Evolutionary conservation across 1,140 invertebrate species (phyloP).

Genomic region (Pentalonia nigronervosa): DNA sequence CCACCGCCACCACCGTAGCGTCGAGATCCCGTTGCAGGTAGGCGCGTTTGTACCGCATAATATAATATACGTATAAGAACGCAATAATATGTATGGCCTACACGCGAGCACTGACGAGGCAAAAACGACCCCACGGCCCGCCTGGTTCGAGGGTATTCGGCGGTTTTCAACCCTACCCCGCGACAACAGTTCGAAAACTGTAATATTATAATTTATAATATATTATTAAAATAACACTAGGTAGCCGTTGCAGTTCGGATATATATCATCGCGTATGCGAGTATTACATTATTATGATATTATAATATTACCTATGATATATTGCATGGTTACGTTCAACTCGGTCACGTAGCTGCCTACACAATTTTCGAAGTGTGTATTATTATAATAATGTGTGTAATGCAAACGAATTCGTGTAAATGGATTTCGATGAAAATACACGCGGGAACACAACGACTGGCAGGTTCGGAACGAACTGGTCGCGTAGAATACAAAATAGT

Average conservation of each 20-base stretch:
- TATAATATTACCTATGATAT: not conserved
- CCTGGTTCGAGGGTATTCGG: not conserved
- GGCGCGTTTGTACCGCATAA: not conserved
- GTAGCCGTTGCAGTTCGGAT: not conserved
- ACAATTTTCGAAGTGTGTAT: too few species aligned
- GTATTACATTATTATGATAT: not conserved
- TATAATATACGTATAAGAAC: not conserved
- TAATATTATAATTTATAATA: conserved; percentile 11
- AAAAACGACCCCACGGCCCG: not conserved
- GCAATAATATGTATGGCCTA: not conserved
- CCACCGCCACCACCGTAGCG: too few species aligned
- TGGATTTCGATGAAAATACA: not conserved
- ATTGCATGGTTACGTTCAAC: not conserved
- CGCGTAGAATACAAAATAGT: conserved; percentile 25
- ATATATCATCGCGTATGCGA: not conserved
- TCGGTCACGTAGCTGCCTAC: not conserved
- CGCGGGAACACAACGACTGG: not conserved
- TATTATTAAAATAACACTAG: not conserved
- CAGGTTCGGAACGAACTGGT: not conserved
- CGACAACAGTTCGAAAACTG: not conserved
- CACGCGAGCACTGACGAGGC: not conserved
- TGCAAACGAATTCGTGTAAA: not conserved
- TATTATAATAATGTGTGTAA: not conserved
- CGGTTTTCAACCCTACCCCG: not conserved
- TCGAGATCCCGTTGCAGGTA: not conserved